Percentiles rank a stretch among this genome's conserved stretches.
Conservation (phyloP, 2,797 vertebrate genomes). For the Liasis olivaceus region DNA sequence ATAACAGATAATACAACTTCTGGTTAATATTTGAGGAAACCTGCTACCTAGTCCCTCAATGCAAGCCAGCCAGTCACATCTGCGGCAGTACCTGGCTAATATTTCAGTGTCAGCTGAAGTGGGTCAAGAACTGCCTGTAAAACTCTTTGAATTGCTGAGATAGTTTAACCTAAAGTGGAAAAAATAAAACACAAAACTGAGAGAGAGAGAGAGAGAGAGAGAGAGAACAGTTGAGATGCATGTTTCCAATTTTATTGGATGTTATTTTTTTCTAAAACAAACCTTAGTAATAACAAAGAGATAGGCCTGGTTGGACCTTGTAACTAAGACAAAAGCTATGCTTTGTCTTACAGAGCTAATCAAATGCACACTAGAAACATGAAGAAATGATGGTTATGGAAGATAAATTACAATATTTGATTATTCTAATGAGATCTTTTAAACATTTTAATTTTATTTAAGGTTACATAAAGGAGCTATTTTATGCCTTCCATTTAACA, state of each 20-base stretch:
- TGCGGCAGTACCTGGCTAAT: slow-evolving; percentile 61
- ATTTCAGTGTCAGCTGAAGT: slow-evolving; percentile 71
- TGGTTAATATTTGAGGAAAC: slow-evolving; percentile 58
- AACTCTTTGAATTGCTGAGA: slow-evolving; percentile 65
- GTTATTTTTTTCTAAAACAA: slow-evolving; percentile 37
- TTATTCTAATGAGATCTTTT: background rate
- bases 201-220: background rate
- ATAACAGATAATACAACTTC: slow-evolving; percentile 36
- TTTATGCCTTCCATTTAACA: background rate
- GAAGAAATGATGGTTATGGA: background rate
- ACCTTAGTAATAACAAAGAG: slow-evolving; percentile 38
- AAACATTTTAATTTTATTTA: background rate
- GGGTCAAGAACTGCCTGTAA: slow-evolving; percentile 58
- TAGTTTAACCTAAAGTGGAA: slow-evolving; percentile 60
- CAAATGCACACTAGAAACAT: background rate
- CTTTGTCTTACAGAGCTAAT: background rate
- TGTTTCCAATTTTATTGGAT: slow-evolving; percentile 51
- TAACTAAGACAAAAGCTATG: background rate
- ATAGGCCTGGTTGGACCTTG: background rate
- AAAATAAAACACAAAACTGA: background rate
- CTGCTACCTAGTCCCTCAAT: slow-evolving; percentile 59
- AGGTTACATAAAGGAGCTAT: no score
- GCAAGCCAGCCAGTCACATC: slow-evolving; percentile 60
- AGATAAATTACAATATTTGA: background rate
- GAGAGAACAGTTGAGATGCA: slow-evolving; percentile 58